Base-by-base conservation (phyloP, 1,140 invertebrate species). In the Pseudomyrmex dendroicus region DNA sequence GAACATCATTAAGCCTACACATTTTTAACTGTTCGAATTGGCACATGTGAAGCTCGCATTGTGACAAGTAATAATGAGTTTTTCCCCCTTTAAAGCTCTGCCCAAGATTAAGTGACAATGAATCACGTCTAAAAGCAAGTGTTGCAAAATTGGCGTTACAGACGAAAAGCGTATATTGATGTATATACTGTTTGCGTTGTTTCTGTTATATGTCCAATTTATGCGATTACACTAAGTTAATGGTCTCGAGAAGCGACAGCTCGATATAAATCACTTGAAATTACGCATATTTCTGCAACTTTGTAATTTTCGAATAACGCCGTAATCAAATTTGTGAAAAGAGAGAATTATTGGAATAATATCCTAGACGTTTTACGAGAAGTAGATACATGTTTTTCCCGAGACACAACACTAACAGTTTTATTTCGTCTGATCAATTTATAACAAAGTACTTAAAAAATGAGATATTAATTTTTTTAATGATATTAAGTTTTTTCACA, bases 81-180 rank as follows among this genome's bases (percentile, higher is more conserved):
- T 63, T 35, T 76, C 7, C 59, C 73, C 17, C 50, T 62, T 64
- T 48, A 68, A 57, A 76, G 48, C 48, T 62, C n/a, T 62, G 50
- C 62, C 20, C 4, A 20, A 78, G 15, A 68, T 67, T 56, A 56
- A 56, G 35, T 67, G 8, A 48, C 35, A 68, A 68, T 78, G 15
- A 68, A 25, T 78, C 52, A 46, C 20, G 68, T 57, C 52, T 78
- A 68, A 48, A 57, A 78, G 73, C 73, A n/a, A 48, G 15, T 17
- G 3, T 76, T 64, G 25, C 25, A 44, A 12, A 64, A 57, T 48
- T 68, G 52, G 52, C 25, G 17, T n/a, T 64, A 13, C n/a, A 46
- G 13, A 20, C 15, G 20, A 68, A 68, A 57, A 12, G 35, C 13
- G 25, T 4, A 56, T 35, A 35, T 56, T 7, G 12, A n/a, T 61